Conservation (phyloP, 1,140 invertebrate genomes). For the Brachionus calyciflorus region DNA sequence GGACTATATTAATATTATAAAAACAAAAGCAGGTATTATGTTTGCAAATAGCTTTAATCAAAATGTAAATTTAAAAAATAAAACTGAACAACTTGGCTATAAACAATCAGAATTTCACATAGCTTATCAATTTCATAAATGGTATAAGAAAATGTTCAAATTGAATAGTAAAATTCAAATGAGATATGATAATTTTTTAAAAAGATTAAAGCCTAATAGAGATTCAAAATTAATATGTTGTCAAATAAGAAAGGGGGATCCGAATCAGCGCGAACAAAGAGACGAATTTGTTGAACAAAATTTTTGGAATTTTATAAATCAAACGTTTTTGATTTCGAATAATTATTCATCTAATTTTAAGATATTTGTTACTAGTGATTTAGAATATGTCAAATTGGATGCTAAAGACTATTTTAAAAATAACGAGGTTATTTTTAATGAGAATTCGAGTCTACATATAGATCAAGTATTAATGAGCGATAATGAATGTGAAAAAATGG, state of each 20-base stretch:
- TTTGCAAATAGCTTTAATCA: background rate
- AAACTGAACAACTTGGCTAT: background rate
- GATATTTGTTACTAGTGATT: slow-evolving; percentile 17
- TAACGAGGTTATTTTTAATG: background rate
- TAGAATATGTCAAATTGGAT: background rate
- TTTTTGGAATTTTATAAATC: background rate
- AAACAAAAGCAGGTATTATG: background rate
- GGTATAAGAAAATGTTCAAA: slow-evolving; percentile 17
- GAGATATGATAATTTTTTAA: background rate
- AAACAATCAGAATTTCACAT: background rate
- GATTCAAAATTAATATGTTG: background rate
- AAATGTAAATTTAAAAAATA: background rate
- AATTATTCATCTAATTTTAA: background rate
- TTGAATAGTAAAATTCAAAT: background rate
- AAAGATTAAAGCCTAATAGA: background rate
- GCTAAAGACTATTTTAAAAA: background rate
- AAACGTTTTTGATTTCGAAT: background rate
- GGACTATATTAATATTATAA: background rate
- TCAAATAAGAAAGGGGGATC: slow-evolving; percentile 17
- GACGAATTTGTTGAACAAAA: background rate
- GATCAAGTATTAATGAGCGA: background rate
- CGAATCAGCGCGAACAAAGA: background rate
- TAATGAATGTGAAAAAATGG: background rate
- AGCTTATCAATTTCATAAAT: background rate
- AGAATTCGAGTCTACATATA: background rate